Conservation (phyloP, 2,113 vertebrate genomes). For the Misgurnus mizolepis region DNA sequence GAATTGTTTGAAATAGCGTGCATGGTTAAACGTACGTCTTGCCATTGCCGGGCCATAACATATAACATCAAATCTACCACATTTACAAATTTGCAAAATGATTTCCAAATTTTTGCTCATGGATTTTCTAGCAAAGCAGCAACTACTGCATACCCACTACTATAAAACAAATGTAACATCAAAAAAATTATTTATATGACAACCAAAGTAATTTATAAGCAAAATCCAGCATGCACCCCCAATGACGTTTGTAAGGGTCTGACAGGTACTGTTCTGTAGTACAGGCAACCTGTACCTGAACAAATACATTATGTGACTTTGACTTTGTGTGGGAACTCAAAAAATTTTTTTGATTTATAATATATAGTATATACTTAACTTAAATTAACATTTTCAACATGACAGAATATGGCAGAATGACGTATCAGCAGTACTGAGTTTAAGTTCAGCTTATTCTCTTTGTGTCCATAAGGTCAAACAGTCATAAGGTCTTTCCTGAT, state of each 20-base stretch:
- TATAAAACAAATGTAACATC: neutral
- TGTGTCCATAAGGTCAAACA: neutral
- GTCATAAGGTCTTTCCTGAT: neutral
- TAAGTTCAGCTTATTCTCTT: neutral
- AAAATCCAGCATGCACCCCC: neutral
- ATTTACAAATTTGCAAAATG: too few species aligned
- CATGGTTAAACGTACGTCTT: neutral
- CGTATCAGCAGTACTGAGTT: neutral
- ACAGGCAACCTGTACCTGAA: neutral
- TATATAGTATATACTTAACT: too few species aligned
- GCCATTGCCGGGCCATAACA: neutral
- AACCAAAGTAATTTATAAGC: neutral
- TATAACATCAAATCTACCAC: neutral
- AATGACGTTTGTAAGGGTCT: neutral
- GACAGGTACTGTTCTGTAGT: conserved; percentile 24
- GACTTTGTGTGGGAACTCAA: neutral
- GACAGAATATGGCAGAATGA: too few species aligned
- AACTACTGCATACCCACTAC: neutral
- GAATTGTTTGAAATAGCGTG: neutral
- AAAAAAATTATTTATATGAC: neutral
- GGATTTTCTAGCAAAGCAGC: neutral
- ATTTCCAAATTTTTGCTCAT: neutral
- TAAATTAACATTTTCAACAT: too few species aligned
- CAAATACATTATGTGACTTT: neutral
- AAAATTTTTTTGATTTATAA: too few species aligned